Base-by-base conservation (phyloP, 1,140 invertebrate species). In the Magallana gigas region DNA sequence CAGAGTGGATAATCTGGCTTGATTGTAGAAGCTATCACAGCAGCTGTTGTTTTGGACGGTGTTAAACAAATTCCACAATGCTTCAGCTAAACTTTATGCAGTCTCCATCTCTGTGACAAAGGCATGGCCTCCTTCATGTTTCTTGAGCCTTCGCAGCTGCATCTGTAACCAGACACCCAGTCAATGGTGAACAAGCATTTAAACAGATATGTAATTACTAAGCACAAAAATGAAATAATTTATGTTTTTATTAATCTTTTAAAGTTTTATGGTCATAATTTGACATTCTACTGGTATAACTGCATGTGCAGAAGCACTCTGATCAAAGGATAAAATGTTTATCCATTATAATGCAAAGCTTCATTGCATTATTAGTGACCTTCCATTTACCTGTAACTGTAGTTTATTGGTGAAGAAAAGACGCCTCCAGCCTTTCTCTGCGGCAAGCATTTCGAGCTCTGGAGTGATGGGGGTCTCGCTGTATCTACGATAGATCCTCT, bases 341-440 rank as follows among this genome's bases (percentile, higher is more conserved):
- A 4, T 48, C 36, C 36, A 48, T 48, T 48, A 48, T 48, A 48
- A 48, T 48, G 36, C 36, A 48, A 48, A 48, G 2, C 0, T 48
- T 48, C 36, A 48, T 48, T 2, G 36, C 36, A 48, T 48, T 1
- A 5, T 5, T 4, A 48, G 36, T 48, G 36, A 48, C 36, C 36
- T 62, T 29, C 57, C 7, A 57, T n/a, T 87, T 89, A 93, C 92
- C 90, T 93, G 92, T 83, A 93, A 48, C 60, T 93, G 92, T n/a
- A 93, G 83, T 90, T 93, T 93, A 82, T 93, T 93, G 11, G 92
- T 92, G 68, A 91, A 93, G 87, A 93, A 93, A 4, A 92, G 62
- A 82, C 91, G 90, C 85, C 92, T 92, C 92, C 92, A 93, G 18
- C 92, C 91, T 62, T 87, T 76, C 12, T 91, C 91, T 68, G 85